These are phyloP conservation scores for Phymanthus crucifer DNA, from an alignment of 92 coral and sea anemone genomes.

Conservation along the genomic window DNA sequence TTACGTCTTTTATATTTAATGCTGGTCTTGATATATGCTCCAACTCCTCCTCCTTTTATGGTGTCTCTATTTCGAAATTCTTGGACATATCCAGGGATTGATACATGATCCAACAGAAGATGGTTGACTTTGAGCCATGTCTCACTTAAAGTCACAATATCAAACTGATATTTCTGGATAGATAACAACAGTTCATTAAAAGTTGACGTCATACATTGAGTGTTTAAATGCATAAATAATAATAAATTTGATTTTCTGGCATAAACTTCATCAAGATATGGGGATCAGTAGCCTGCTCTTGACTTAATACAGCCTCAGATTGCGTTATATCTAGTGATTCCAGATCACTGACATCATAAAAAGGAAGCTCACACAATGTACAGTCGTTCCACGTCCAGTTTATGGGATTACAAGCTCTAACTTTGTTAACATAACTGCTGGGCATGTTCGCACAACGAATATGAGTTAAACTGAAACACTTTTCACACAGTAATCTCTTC, in stretches of 20 bases:
- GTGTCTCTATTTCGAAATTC: constrained; percentile 31
- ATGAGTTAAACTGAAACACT: no score
- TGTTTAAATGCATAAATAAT: constrained; percentile 34
- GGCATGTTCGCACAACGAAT: no score
- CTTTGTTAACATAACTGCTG: no score
- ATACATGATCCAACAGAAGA: constrained; percentile 30
- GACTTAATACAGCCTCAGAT: background rate
- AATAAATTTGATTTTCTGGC: no score
- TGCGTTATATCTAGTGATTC: no score
- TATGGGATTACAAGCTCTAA: background rate
- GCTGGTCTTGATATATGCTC: background rate
- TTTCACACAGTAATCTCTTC: background rate
- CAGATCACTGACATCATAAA: background rate
- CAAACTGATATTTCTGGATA: background rate
- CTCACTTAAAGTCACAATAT: constrained; percentile 21
- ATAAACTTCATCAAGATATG: background rate
- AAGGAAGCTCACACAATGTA: background rate
- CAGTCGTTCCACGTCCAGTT: background rate
- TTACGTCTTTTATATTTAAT: background rate
- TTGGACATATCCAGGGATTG: constrained; percentile 24
- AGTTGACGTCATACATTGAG: constrained; percentile 20
- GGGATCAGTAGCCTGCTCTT: background rate
- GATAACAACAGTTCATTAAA: constrained; percentile 20
- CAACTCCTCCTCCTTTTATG: constrained; percentile 23
- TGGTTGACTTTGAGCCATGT: constrained; percentile 31